Base-by-base conservation (phyloP, 2,113 vertebrate genomes). In the Urocolius indicus region DNA sequence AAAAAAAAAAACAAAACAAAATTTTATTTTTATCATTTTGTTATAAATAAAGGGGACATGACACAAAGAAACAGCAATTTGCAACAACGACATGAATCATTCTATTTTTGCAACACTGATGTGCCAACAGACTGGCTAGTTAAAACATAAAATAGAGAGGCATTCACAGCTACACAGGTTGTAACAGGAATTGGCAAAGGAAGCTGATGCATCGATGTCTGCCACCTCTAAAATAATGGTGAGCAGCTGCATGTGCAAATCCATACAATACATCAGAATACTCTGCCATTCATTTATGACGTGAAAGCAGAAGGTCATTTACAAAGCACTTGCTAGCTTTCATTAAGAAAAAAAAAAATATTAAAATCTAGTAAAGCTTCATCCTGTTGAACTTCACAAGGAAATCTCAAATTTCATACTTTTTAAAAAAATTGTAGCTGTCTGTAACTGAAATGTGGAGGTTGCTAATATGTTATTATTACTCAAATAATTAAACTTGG, bases 401-500 rank as follows among this genome's bases (percentile, higher is more conserved):
- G 55, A 94, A 95, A 93, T 85, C 10, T 29, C 16, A 27, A 73
- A 91, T 83, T 85, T 79, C 76, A 57, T 20, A 55, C 52, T 91
- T 68, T 41, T 41, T 10, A 41, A 41, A 41, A 41, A 41, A 41
- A 93, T 5, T 51, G n/a, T 46, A 77, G 48, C 34, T 96, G 85
- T 55, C 59, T 94, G 43, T 66, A 93, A 92, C 41, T 89, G 69
- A 74, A 93, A 94, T 93, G 90, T 87, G 80, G 48, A 75, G 9
- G 30, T 83, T 96, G 55, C 59, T 94, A 96, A 94, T 92, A 97
- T 49, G 49, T 95, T 97, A 96, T 95, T 82, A 96, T 97, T 97
- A 94, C 73, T 95, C 83, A 97, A 97, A 96, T 93, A 97, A 97
- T 94, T 96, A 97, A 93, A 78, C 61, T 95, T 89, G 38, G 76